Conservation (phyloP, 2,888 invertebrate species). For the Argynnis bischoffii region DNA sequence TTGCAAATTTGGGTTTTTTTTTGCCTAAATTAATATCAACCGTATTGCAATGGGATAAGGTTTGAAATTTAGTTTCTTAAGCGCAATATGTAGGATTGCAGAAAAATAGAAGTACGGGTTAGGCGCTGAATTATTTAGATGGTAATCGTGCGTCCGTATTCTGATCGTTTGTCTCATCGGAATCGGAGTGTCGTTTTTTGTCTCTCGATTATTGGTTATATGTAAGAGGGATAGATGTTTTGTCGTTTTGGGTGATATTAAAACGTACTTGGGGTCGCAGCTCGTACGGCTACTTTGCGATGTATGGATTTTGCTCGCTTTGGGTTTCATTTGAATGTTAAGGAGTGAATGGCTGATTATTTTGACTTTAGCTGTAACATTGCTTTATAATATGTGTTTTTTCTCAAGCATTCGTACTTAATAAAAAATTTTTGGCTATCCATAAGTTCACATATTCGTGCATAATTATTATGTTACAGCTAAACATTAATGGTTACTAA, state of each 20-base stretch:
- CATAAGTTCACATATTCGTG: too few species aligned
- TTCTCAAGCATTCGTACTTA: too few species aligned
- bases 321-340: conserved; percentile 21
- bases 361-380: not conserved
- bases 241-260: conserved; percentile 39
- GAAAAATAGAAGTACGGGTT: conserved; percentile 64
- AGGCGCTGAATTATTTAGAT: conserved; percentile 79
- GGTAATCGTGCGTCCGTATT: conserved; percentile 77
- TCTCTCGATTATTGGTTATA: conserved; percentile 47
- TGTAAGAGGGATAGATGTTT: conserved; percentile 47
- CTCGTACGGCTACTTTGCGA: conserved; percentile 52
- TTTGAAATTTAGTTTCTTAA: conserved; percentile 16
- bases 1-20: conserved; percentile 41
- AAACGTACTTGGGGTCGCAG: conserved; percentile 37
- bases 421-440: too few species aligned
- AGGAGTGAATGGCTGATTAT: not conserved
- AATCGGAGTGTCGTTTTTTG: conserved; percentile 55
- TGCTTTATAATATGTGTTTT: too few species aligned
- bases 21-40: conserved; percentile 40
- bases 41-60: conserved; percentile 42
- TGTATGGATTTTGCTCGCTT: conserved; percentile 48
- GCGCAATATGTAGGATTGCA: conserved; percentile 44
- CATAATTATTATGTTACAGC: too few species aligned
- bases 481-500: too few species aligned
- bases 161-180: conserved; percentile 78